phyloP scores from a whole-genome alignment of 2,113 vertebrate species.

The Furnarius figulus region DNA sequence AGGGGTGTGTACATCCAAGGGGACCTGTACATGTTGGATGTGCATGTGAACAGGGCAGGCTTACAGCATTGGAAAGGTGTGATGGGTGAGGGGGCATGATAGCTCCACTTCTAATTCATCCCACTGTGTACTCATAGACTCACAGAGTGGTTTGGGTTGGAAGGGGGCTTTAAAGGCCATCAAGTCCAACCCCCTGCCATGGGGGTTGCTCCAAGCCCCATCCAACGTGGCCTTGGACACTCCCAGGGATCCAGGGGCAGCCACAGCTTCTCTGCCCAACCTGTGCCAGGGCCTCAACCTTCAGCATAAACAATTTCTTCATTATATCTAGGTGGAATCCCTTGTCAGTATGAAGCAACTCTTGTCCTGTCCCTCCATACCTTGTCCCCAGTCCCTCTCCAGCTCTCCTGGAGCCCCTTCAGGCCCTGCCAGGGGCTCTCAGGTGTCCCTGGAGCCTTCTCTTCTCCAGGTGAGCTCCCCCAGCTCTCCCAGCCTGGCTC shows the following conservation, averaged over 20 bases:
- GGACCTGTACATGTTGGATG: rapidly evolving
- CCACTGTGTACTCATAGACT: not conserved
- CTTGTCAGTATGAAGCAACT: not conserved
- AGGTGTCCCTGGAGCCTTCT: not conserved
- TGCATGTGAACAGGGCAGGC: rapidly evolving
- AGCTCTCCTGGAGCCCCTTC: not conserved
- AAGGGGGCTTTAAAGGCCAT: not conserved
- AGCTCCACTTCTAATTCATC: not conserved
- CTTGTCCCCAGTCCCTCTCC: not conserved
- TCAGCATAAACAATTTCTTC: rapidly evolving
- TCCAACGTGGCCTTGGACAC: rapidly evolving
- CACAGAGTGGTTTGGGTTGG: not conserved
- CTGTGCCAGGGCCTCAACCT: not conserved
- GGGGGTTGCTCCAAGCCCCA: rapidly evolving
- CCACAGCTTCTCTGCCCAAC: not conserved
- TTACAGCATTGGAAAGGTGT: not conserved
- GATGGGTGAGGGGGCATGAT: rapidly evolving
- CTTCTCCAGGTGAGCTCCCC: not conserved
- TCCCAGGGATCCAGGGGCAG: not conserved
- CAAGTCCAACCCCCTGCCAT: not conserved
- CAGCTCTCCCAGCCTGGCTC: not conserved
- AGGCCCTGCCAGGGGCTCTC: rapidly evolving
- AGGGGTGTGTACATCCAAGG: not conserved
- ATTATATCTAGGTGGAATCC: not conserved
- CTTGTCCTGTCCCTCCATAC: rapidly evolving